phyloP scores from a whole-genome alignment of 2,113 vertebrate species.

The Pseudonaja textilis region DNA sequence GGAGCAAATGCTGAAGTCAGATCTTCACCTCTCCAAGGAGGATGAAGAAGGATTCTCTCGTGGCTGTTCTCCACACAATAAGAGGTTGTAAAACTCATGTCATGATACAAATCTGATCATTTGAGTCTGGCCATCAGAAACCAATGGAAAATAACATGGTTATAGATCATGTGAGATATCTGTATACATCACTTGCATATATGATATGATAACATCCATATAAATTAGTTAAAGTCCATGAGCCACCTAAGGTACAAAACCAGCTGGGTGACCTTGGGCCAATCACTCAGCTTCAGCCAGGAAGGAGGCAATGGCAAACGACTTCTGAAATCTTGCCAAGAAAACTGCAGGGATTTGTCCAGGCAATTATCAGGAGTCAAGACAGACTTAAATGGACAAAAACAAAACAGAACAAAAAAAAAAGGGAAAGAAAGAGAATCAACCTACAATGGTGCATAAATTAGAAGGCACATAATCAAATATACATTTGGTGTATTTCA shows the following conservation, averaged over 20 bases:
- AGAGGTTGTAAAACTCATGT: background rate
- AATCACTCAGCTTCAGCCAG: background rate
- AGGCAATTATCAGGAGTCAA: background rate
- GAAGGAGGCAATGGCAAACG: background rate
- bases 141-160: background rate
- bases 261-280: background rate
- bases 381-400: background rate
- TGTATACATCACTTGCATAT: background rate
- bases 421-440: background rate
- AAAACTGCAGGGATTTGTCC: background rate
- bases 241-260: background rate
- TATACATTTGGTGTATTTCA: constrained; percentile 11
- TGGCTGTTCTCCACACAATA: background rate
- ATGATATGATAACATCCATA: background rate
- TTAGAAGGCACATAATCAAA: background rate
- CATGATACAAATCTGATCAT: background rate
- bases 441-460: background rate
- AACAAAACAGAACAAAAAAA: background rate
- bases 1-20: background rate
- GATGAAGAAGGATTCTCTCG: background rate
- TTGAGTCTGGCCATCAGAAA: background rate
- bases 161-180: background rate
- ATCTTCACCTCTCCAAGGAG: background rate
- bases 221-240: background rate
- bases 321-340: background rate